Conservation (phyloP, 2,113 vertebrate genomes). For the Nerophis ophidion region DNA sequence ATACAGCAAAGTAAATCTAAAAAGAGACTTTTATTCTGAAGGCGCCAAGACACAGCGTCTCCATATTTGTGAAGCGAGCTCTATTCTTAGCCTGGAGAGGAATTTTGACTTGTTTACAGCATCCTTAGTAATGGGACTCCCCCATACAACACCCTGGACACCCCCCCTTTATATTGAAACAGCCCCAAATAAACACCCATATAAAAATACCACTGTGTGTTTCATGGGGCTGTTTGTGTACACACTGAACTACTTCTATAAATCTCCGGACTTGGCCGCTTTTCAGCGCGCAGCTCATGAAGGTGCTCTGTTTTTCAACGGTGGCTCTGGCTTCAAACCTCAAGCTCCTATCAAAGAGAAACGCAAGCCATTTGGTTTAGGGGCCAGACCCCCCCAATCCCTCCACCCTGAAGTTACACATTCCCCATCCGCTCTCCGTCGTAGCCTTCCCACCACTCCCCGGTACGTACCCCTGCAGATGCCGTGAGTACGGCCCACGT, state of each 20-base stretch:
- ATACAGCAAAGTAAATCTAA: neutral
- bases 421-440: conserved; percentile 11
- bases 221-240: conserved; percentile 51
- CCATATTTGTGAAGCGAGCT: conserved; percentile 43
- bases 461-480: conserved; percentile 76
- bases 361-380: conserved; percentile 40
- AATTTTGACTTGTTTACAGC: conserved; percentile 61
- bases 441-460: conserved; percentile 1
- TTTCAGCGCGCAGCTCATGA: conserved; percentile 55
- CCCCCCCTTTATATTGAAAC: conserved; percentile 60
- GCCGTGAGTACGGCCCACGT: conserved; percentile 64
- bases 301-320: conserved; percentile 54
- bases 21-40: conserved; percentile 6
- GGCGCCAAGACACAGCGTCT: conserved; percentile 26
- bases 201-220: conserved; percentile 59
- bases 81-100: conserved; percentile 61
- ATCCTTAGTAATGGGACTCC: conserved; percentile 41
- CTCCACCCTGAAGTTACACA: conserved; percentile 64
- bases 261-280: conserved; percentile 42
- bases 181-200: conserved; percentile 53
- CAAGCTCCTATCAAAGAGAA: conserved; percentile 58
- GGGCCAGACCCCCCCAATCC: conserved; percentile 33
- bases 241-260: conserved; percentile 52
- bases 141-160: conserved; percentile 52
- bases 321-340: conserved; percentile 47